A percentile compares a stretch with the other conserved stretches of the same genome.
phyloP scores from a whole-genome alignment of 2,113 vertebrate species.

The Emberiza fucata region DNA sequence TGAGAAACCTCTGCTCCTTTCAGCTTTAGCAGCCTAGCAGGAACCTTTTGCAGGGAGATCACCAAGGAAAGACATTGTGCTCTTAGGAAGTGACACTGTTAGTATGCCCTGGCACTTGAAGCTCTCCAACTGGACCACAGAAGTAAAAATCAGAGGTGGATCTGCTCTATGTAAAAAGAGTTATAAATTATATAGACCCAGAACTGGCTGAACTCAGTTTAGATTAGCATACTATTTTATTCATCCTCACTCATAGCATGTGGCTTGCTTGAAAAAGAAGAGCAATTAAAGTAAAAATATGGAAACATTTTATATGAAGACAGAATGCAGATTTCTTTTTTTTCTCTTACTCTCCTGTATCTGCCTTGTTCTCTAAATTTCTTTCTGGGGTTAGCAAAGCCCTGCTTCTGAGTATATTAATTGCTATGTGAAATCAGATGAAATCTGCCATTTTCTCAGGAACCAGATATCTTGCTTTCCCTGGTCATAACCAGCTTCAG shows the following conservation, averaged over 20 bases:
- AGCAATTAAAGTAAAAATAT: neutral
- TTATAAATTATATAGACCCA: neutral
- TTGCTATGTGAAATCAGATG: neutral
- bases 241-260: neutral
- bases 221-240: neutral
- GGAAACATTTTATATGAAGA: neutral
- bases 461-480: neutral
- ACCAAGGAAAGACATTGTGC: neutral
- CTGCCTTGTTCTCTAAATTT: neutral
- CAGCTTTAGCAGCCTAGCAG: neutral
- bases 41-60: neutral
- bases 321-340: neutral
- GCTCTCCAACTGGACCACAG: neutral
- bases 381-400: fast-evolving
- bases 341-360: neutral
- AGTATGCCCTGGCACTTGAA: neutral
- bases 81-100: neutral
- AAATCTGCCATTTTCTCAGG: neutral
- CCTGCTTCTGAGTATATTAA: neutral
- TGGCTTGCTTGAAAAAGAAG: neutral
- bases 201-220: neutral
- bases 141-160: neutral
- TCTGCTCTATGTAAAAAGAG: neutral
- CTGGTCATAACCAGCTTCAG: neutral
- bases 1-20: neutral